These are phyloP conservation scores for Aphelinus certus DNA, from an alignment of 1,140 invertebrate genomes.

Conservation along the genomic window DNA sequence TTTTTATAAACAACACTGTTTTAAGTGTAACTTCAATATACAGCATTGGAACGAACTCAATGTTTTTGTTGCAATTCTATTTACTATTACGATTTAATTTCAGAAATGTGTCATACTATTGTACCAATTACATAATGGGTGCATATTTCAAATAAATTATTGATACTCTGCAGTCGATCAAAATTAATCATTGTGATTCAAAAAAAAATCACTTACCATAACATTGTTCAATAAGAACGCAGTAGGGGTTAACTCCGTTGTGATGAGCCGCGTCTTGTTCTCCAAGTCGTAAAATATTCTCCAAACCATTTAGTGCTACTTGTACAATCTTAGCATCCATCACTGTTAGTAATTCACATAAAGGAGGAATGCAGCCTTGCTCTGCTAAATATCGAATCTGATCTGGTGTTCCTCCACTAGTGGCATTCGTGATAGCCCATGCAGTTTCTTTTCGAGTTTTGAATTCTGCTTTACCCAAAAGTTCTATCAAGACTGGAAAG, in stretches of 20 bases:
- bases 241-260: slow-evolving; percentile 87
- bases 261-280: slow-evolving; percentile 79
- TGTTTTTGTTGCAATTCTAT: too few species aligned
- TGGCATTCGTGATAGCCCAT: slow-evolving; percentile 98
- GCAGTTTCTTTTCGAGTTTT: slow-evolving; percentile 96
- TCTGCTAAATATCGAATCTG: slow-evolving; percentile 82
- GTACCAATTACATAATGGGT: not conserved
- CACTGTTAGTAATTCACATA: slow-evolving; percentile 93
- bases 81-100: not conserved
- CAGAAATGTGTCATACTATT: too few species aligned
- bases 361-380: slow-evolving; percentile 88
- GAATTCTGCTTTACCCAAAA: slow-evolving; percentile 91
- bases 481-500: slow-evolving; percentile 91
- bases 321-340: slow-evolving; percentile 98
- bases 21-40: too few species aligned
- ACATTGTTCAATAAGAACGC: slow-evolving; percentile 94
- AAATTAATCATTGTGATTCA: slow-evolving; percentile 16
- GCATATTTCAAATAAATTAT: not conserved
- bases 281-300: slow-evolving; percentile 94
- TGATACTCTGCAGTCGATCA: slow-evolving; percentile 1
- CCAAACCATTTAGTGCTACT: slow-evolving; percentile 94
- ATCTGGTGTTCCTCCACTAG: slow-evolving; percentile 91
- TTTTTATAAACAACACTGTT: too few species aligned
- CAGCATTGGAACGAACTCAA: too few species aligned
- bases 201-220: slow-evolving; percentile 75